Conservation (phyloP, 2,797 vertebrate genomes). For the Miichthys miiuy region DNA sequence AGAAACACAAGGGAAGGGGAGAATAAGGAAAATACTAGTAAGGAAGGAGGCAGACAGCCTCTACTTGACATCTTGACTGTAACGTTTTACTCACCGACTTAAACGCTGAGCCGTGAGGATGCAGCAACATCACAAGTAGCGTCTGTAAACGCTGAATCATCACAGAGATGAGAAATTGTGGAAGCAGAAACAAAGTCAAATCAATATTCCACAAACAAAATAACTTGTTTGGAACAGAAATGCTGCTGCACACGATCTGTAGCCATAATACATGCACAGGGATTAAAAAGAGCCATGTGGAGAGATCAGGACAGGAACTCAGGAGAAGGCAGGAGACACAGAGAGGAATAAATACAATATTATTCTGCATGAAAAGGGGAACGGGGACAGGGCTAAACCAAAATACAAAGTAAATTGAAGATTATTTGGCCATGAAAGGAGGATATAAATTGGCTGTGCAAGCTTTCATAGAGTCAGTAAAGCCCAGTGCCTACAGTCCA, state of each 20-base stretch:
- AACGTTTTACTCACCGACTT: background rate
- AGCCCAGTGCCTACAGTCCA: background rate
- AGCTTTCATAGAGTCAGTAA: constrained; percentile 1
- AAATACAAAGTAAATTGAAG: constrained; percentile 11
- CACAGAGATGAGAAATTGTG: background rate
- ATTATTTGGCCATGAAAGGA: constrained; percentile 1
- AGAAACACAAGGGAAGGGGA: too few relatives aligned
- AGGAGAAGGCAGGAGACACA: background rate
- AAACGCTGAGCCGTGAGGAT: background rate
- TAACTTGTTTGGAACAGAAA: background rate
- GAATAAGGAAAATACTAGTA: too few relatives aligned
- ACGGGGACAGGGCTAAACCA: background rate
- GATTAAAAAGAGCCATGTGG: background rate
- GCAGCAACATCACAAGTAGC: background rate
- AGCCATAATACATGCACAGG: too few relatives aligned
- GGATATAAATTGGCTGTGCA: background rate
- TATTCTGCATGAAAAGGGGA: background rate
- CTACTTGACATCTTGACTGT: too few relatives aligned
- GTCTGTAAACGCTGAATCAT: constrained; percentile 3
- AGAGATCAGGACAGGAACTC: background rate
- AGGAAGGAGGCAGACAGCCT: too few relatives aligned
- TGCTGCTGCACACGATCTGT: background rate
- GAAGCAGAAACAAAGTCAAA: constrained; percentile 5
- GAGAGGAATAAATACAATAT: background rate
- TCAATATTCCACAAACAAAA: background rate